Base-by-base conservation (phyloP, 2,797 vertebrate genomes). In the Oceanodroma leucorhoa region DNA sequence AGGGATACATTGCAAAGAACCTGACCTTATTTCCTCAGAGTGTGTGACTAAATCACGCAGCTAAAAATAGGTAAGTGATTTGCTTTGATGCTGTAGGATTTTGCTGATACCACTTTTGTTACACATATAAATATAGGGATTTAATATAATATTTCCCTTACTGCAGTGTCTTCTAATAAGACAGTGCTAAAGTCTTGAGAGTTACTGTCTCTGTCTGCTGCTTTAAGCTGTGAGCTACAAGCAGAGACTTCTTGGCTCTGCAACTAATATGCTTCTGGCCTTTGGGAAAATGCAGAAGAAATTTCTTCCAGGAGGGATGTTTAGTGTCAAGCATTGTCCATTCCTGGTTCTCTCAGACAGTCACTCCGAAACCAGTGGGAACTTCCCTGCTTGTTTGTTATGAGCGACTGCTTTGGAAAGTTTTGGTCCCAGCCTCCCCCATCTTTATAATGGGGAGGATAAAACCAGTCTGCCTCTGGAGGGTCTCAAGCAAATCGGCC, bases 91-190 rank as follows among this genome's bases (percentile, higher is more conserved):
- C 91, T 75, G 87, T 41, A 75, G 94, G 94, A 97, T 96, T 97
- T 96, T 96, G 96, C 97, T 95, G 89, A 95, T 96, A 92, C 87
- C 89, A 88, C 97, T 94, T 97, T 90, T 97, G 96, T 97, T 96
- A 95, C 95, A 96, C 85, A 12, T 90, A 97, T 93, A 96, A 96
- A 95, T 96, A 94, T 36, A 95, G 93, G 95, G 93, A 84, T 97
- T 97, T 93, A 96, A 97, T 96, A 91, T 91, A 94, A 96, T 94
- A 95, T 94, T 96, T 94, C 86, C 95, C 95, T 91, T 72, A 93
- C 93, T 84, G 93, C 46, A 1, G 73, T 54, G 85, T 50, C 90
- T 94, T 46, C 91, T 82, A 41, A 84, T 93, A 90, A 96, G 93
- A 46, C 91, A 88, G 85, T 21, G 62, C 87, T 94, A 23, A 82